Evolutionary conservation across 2,888 invertebrate genomes (phyloP).

Genomic region (Corbicula japonica): DNA sequence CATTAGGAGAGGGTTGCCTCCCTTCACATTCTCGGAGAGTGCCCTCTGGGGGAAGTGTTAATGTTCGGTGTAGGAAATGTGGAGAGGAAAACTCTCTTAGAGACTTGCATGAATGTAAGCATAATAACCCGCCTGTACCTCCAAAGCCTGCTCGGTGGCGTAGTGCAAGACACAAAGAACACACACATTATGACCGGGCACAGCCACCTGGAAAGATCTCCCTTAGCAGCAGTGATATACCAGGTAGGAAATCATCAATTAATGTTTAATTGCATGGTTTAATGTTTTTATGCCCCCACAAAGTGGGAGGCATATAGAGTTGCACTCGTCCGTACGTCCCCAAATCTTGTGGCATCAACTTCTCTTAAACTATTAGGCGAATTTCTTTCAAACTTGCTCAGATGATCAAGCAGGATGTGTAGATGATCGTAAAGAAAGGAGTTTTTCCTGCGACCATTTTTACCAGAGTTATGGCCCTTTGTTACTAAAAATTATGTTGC

Average conservation of each 20-base stretch:
- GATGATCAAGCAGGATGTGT: no score
- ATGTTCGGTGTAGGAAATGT: conserved; percentile 50
- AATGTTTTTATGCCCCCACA: no score
- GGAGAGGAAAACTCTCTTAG: conserved; percentile 42
- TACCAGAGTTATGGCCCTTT: no score
- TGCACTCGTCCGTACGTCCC: no score
- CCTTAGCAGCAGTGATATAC: conserved; percentile 42
- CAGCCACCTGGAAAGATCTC: conserved; percentile 56
- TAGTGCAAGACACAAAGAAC: conserved; percentile 58
- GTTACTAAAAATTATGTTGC: no score
- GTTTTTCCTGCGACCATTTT: no score
- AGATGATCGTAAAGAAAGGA: no score
- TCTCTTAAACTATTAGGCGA: no score
- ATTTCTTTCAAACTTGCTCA: no score
- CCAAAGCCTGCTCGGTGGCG: conserved; percentile 64
- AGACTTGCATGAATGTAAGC: conserved; percentile 49
- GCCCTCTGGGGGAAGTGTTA: conserved; percentile 9
- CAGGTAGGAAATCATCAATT: conserved; percentile 33
- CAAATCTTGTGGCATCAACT: no score
- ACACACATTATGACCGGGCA: conserved; percentile 62
- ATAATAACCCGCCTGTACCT: conserved; percentile 69
- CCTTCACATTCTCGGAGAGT: conserved; percentile 38
- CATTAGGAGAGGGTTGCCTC: conserved; percentile 40
- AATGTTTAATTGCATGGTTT: neutral
- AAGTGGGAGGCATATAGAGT: no score